Evolutionary conservation across 2,888 invertebrate genomes (phyloP).

Genomic region (Lochmaea capreae): DNA sequence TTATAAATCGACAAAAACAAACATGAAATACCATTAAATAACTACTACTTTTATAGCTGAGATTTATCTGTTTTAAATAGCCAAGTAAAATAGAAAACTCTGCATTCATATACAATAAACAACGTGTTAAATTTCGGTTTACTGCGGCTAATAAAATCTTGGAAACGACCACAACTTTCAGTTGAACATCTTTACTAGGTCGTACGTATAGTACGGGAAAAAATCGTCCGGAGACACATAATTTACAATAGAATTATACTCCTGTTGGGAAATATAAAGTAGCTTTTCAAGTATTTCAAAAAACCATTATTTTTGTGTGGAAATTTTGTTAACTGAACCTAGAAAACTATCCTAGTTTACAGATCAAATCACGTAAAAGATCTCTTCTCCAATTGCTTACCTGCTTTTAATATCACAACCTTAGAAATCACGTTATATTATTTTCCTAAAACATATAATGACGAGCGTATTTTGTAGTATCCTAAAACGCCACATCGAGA

Average conservation of each 20-base stretch:
- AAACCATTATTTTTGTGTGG: background rate
- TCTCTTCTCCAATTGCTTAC: background rate
- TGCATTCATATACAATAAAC: constrained; percentile 38
- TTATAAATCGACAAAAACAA: constrained; percentile 3
- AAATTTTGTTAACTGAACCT: background rate
- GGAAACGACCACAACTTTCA: constrained; percentile 33
- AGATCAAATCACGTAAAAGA: background rate
- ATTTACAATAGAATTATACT: background rate
- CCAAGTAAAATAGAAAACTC: constrained; percentile 15
- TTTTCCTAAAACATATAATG: no score
- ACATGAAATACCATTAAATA: constrained; percentile 20
- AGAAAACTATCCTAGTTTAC: background rate
- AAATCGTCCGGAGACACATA: constrained; percentile 6
- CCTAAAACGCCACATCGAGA: no score
- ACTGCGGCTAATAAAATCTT: constrained; percentile 37
- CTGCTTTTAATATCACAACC: no score
- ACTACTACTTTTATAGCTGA: constrained; percentile 30
- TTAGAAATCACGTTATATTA: no score
- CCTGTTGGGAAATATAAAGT: background rate
- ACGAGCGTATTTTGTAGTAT: no score
- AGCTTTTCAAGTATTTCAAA: background rate
- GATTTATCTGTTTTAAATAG: constrained; percentile 36
- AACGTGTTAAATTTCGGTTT: constrained; percentile 35
- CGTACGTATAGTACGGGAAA: constrained; percentile 13
- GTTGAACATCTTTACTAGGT: constrained; percentile 26